Evolutionary conservation across 2,797 vertebrate species (phyloP), one percentile per base, ranked within the genome.

Genomic region (Chelon labrosus): DNA sequence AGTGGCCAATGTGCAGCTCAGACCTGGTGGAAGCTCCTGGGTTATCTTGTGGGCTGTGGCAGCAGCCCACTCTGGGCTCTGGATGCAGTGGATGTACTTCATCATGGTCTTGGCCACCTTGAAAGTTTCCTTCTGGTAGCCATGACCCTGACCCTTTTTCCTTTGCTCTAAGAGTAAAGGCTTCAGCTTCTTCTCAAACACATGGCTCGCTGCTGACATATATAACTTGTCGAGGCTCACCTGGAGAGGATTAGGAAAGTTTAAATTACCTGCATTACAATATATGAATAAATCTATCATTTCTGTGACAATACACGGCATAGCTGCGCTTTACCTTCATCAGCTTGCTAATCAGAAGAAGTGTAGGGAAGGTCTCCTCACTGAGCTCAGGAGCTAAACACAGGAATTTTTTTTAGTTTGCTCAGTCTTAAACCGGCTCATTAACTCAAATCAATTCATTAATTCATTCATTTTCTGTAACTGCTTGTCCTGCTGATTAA

Each of bases 1-100:
- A 10, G 20, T 1, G 41, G 38, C 11, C 50, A 2, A 57, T 51
- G 22, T 41, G 53, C 42, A 27, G 11, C 44, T 73, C 85, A 70
- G 42, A 99, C 98, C 98, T 91, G 95, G 89, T 2, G 97, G 97
- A 73, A 99, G 92, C 42, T 99, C 96, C 91, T 98, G 97, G 54
- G 96, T 93, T 63, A 99, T 96, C 78, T 93, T 97, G 89, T 97
- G 94, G 52, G 97, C 95, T 0, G 96, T 97, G 56, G 97, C 97
- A 2, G 95, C 95, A 0, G 97, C 97, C 96, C 96, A 98, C 87
- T 99, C 97, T 0, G 93, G 94, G 70, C 96, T 97, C 65, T 96
- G 89, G 52, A 99, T 98, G 41, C 96, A 94, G 35, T 95, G 84
- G n/a, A 98, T 84, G 77, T 96, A 97, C 7, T 93, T 96, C 85